Conservation (phyloP, 1,140 invertebrate species). For the Pseudomyrmex flavicornis region DNA sequence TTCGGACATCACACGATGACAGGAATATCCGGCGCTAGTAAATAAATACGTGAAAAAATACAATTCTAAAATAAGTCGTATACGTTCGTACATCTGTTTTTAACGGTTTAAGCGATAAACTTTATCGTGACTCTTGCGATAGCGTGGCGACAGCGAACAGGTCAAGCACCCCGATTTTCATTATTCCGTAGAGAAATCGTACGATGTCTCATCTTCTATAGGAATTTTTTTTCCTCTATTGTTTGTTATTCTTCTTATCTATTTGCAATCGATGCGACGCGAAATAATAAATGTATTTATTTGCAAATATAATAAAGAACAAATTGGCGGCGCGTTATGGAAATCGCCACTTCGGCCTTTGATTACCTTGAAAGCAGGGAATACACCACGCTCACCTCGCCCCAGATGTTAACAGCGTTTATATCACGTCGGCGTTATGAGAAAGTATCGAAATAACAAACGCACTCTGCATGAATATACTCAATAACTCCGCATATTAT, state of each 20-base stretch:
- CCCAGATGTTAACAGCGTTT: constrained; percentile 43
- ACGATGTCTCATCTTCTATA: not conserved
- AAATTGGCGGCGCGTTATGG: not conserved
- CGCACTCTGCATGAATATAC: constrained; percentile 25
- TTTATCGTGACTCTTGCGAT: not conserved
- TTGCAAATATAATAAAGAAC: not conserved
- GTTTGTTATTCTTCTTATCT: too few species aligned
- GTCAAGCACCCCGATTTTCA: constrained; percentile 2
- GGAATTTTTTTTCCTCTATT: not conserved
- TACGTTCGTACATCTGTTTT: not conserved
- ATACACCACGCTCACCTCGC: constrained; percentile 41
- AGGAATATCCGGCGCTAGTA: not conserved
- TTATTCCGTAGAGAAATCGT: not conserved
- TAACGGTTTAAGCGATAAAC: not conserved
- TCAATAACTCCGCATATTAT: constrained; percentile 8
- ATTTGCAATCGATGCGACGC: not conserved
- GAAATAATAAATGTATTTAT: not conserved
- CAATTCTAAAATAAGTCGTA: not conserved
- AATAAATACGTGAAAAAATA: constrained; percentile 16
- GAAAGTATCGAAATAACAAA: constrained; percentile 47
- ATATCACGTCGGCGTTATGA: constrained; percentile 18
- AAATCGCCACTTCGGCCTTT: constrained; percentile 5
- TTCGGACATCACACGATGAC: not conserved
- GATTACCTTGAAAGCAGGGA: not conserved
- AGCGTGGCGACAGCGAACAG: not conserved